phyloP scores from a whole-genome alignment of 35 echinoderm and acorn worm species.

The Amphiura filiformis region DNA sequence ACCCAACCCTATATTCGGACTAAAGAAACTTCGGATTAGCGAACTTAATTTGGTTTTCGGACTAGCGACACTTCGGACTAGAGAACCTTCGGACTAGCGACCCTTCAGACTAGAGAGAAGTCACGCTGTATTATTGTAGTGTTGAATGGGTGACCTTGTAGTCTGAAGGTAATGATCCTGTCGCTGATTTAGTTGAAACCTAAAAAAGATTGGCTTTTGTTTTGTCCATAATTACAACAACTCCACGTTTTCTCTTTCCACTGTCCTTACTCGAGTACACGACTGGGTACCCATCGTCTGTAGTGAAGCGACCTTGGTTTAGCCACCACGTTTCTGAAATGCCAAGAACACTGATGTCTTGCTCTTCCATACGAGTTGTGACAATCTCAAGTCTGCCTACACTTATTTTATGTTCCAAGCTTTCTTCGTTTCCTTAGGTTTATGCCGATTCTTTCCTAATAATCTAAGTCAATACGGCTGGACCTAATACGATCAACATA shows the following conservation, averaged over 20 bases:
- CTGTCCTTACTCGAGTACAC: slow-evolving; percentile 33
- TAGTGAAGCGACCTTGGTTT: slow-evolving; percentile 31
- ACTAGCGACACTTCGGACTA: too few species aligned
- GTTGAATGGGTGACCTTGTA: slow-evolving; percentile 24
- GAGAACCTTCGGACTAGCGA: too few species aligned
- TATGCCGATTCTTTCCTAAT: slow-evolving; percentile 1
- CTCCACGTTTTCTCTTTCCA: slow-evolving; percentile 27
- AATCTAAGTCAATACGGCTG: neutral
- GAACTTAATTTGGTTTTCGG: too few species aligned
- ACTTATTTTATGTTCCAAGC: slow-evolving; percentile 16
- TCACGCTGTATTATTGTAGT: too few species aligned
- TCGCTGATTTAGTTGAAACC: slow-evolving; percentile 32
- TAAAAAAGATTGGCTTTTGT: slow-evolving; percentile 3
- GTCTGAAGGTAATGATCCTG: slow-evolving; percentile 27
- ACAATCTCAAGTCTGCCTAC: slow-evolving; percentile 10
- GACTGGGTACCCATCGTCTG: slow-evolving; percentile 10
- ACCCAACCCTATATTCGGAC: too few species aligned
- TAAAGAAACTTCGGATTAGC: too few species aligned
- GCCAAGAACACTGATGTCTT: slow-evolving; percentile 24
- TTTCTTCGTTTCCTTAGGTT: slow-evolving; percentile 18
- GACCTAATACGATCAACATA: neutral
- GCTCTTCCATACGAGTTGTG: slow-evolving; percentile 15
- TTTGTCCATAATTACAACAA: slow-evolving; percentile 13
- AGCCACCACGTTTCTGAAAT: slow-evolving; percentile 38
- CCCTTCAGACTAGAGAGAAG: too few species aligned